Percentiles rank a stretch among this genome's conserved stretches.
phyloP scores from a whole-genome alignment of 1,140 invertebrate species.

The Bombus soroeensis region DNA sequence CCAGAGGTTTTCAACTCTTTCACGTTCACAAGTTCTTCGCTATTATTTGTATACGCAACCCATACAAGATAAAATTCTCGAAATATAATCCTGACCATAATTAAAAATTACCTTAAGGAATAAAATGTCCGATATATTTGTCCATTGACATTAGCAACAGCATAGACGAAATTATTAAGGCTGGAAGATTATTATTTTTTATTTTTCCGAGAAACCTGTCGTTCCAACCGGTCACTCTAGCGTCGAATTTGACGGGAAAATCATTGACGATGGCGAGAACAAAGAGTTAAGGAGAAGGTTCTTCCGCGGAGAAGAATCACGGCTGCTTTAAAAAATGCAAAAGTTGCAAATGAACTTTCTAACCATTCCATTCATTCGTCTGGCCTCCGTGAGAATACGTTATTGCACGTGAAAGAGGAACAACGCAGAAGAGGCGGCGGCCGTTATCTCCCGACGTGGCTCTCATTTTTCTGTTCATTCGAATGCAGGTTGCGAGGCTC shows the following conservation, averaged over 20 bases:
- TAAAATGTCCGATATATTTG: too few relatives aligned
- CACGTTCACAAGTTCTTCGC: neutral
- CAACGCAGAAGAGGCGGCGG: conserved; percentile 1
- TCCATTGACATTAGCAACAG: too few relatives aligned
- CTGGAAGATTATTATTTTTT: too few relatives aligned
- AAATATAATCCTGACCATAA: too few relatives aligned
- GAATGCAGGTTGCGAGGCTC: conserved; percentile 34
- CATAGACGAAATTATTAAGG: too few relatives aligned
- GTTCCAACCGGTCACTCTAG: too few relatives aligned
- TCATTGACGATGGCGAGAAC: neutral
- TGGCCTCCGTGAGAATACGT: conserved; percentile 38
- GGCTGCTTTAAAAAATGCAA: conserved; percentile 14
- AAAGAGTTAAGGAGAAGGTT: neutral
- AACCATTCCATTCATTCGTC: conserved; percentile 44
- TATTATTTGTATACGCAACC: neutral
- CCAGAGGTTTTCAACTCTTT: conserved; percentile 15
- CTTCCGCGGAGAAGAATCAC: neutral
- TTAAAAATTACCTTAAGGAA: too few relatives aligned
- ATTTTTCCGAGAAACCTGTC: too few relatives aligned
- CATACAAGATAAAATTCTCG: too few relatives aligned
- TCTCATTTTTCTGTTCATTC: conserved; percentile 51
- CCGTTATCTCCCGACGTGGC: conserved; percentile 40
- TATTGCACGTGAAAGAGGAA: conserved; percentile 20
- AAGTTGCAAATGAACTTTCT: conserved; percentile 53
- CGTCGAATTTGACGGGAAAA: neutral